Conservation (phyloP, 2,113 vertebrate genomes). For the Cisticola juncidis region DNA sequence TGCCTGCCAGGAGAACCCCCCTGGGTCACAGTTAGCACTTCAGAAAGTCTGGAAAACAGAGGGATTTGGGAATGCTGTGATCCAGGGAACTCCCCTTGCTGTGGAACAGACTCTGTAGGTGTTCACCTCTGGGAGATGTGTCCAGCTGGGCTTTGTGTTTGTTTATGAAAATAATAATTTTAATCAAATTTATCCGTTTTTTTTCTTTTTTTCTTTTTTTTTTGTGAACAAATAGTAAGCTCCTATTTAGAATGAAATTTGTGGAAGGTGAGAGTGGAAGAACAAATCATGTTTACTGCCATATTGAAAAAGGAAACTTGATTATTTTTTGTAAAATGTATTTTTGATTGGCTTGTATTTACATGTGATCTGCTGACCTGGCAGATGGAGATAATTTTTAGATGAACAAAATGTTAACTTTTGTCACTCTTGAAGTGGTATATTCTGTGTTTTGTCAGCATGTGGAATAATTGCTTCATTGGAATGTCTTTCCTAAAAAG, state of each 20-base stretch:
- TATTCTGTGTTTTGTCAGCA: conserved; percentile 15
- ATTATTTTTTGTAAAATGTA: not conserved
- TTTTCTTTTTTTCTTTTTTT: not conserved
- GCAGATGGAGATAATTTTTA: conserved; percentile 1
- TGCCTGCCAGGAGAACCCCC: not conserved
- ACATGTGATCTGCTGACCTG: not conserved
- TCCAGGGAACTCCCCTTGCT: not conserved
- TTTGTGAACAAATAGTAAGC: not conserved
- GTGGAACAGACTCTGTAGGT: not conserved
- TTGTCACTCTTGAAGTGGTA: conserved; percentile 14
- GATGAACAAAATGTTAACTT: conserved; percentile 20
- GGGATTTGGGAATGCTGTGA: not conserved
- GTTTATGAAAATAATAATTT: conserved; percentile 42
- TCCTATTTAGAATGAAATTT: conserved; percentile 20
- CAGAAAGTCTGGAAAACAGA: not conserved
- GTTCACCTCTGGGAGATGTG: not conserved
- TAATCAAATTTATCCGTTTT: not conserved
- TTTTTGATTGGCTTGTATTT: conserved; percentile 47
- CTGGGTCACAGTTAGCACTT: not conserved
- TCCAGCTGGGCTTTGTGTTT: conserved; percentile 28
- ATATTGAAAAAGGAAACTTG: conserved; percentile 19
- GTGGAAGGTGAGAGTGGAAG: conserved; percentile 42
- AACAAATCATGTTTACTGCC: conserved; percentile 61
- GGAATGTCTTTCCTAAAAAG: conserved; percentile 18
- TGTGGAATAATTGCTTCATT: not conserved